These are phyloP conservation scores for Nemoura dubitans DNA, from an alignment of 2,888 invertebrate species.

Conservation along the genomic window DNA sequence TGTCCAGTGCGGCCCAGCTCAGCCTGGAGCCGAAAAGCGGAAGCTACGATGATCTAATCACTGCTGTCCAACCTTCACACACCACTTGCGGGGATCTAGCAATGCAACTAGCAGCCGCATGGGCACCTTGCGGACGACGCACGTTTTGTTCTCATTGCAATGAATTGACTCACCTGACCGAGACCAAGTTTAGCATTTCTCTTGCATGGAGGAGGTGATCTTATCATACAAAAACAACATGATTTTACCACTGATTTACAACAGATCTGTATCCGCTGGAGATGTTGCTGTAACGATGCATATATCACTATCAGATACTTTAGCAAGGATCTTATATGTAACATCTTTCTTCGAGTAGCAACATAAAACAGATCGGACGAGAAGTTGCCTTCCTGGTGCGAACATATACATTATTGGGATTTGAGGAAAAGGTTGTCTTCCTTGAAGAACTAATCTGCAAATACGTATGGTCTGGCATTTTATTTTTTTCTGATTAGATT, in stretches of 20 bases:
- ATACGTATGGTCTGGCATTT: too few relatives aligned
- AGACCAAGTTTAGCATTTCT: neutral
- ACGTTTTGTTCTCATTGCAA: neutral
- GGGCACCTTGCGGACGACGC: neutral
- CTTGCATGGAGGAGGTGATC: neutral
- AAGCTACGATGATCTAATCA: neutral
- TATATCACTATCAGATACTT: neutral
- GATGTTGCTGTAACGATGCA: neutral
- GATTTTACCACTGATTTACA: neutral
- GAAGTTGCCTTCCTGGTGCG: too few relatives aligned
- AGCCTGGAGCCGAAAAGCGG: neutral
- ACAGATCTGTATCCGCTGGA: conserved; percentile 7
- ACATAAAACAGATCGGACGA: too few relatives aligned
- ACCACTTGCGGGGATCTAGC: neutral
- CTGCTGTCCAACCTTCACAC: neutral
- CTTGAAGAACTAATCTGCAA: too few relatives aligned
- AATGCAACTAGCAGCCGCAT: too few relatives aligned
- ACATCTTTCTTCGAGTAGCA: too few relatives aligned
- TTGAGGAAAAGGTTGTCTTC: too few relatives aligned
- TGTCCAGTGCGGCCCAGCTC: neutral
- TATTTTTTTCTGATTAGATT: too few relatives aligned
- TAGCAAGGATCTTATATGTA: too few relatives aligned
- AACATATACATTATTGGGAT: too few relatives aligned
- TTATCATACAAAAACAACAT: neutral
- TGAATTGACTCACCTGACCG: neutral